Percentiles rank a stretch among this genome's conserved stretches.
Evolutionary conservation across 1,140 invertebrate genomes (phyloP).

Genomic region (Drosophila orena): DNA sequence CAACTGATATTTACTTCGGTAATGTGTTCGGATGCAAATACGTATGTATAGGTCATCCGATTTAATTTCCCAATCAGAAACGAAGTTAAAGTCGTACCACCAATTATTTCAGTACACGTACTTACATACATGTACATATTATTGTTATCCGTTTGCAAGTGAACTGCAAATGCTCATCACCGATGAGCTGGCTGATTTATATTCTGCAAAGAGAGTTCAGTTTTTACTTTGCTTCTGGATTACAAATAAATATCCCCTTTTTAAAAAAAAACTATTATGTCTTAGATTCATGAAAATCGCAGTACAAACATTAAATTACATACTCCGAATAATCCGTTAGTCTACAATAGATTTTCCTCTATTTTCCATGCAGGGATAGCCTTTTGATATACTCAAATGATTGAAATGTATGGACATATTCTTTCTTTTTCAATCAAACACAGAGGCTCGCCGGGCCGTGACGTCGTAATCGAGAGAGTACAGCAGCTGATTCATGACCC

Average conservation of each 20-base stretch:
- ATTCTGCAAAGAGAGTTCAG: not conserved
- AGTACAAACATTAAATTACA: too few relatives aligned
- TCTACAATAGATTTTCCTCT: too few relatives aligned
- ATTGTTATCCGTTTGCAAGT: too few relatives aligned
- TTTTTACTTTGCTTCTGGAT: too few relatives aligned
- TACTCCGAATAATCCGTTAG: too few relatives aligned
- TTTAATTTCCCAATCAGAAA: conserved; percentile 19
- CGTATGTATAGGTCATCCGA: conserved; percentile 6
- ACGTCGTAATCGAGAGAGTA: conserved; percentile 17
- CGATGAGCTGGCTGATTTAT: conserved; percentile 2
- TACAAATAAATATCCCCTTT: too few relatives aligned
- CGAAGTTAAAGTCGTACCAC: conserved; percentile 3
- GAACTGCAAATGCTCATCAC: not conserved
- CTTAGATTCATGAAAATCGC: too few relatives aligned
- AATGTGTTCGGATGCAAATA: conserved; percentile 2
- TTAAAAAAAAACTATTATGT: too few relatives aligned
- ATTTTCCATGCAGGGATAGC: too few relatives aligned
- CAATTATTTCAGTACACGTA: not conserved
- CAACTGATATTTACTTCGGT: not conserved
- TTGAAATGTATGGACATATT: too few relatives aligned
- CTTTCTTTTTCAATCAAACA: not conserved
- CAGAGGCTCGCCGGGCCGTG: not conserved
- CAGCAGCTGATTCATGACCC: conserved; percentile 52
- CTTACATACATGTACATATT: not conserved
- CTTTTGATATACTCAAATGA: too few relatives aligned